Conservation (phyloP, 2,113 vertebrate species). For the Tursiops truncatus region DNA sequence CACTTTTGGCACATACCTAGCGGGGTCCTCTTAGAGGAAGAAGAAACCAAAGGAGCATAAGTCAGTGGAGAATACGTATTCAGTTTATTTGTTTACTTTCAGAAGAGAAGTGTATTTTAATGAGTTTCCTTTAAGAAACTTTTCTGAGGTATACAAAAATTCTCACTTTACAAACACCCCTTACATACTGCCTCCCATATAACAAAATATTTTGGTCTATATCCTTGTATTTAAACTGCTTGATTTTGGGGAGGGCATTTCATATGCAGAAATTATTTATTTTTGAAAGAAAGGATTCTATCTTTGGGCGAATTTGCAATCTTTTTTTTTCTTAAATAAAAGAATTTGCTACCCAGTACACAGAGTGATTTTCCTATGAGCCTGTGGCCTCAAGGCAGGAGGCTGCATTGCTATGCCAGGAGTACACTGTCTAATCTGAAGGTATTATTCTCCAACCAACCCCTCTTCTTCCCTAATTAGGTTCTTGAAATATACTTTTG, state of each 20-base stretch:
- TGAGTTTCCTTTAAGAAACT: conserved; percentile 27
- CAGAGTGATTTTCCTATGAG: neutral
- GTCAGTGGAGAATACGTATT: neutral
- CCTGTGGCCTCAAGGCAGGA: neutral
- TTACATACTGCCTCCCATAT: neutral
- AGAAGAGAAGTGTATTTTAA: neutral
- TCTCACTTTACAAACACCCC: neutral
- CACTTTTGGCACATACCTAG: neutral
- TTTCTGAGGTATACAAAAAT: neutral
- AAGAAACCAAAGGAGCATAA: neutral
- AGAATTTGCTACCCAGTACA: neutral
- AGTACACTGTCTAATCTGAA: neutral
- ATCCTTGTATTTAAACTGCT: neutral
- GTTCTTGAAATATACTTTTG: neutral
- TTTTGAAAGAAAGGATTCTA: conserved; percentile 31
- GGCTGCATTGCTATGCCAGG: neutral
- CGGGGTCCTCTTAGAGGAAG: neutral
- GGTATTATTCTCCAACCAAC: neutral
- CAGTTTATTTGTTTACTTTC: neutral
- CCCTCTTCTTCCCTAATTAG: neutral
- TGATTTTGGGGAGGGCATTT: neutral
- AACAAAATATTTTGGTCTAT: neutral
- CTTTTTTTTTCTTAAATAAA: neutral
- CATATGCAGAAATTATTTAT: neutral
- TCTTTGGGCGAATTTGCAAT: neutral